Evolutionary conservation across 2,797 vertebrate genomes (phyloP).

Genomic region (Pangasius krempfi): DNA sequence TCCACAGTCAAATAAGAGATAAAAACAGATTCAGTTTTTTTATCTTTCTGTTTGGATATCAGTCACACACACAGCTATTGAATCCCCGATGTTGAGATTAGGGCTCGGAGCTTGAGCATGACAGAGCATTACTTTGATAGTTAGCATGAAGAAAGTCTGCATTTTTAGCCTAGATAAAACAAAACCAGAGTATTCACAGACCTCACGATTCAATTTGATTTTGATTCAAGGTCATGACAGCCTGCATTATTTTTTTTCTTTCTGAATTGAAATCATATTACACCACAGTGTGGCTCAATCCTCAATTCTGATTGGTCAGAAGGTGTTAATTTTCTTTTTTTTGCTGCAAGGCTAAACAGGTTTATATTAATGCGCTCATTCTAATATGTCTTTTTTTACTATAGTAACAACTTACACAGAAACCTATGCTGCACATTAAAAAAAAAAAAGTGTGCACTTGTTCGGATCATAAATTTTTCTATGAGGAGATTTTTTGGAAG

Average conservation of each 20-base stretch:
- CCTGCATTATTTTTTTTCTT: background rate
- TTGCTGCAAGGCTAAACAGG: background rate
- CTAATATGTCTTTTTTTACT: background rate
- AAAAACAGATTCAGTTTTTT: background rate
- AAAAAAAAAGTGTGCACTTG: background rate
- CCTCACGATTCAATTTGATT: background rate
- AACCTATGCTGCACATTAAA: background rate
- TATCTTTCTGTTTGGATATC: slow-evolving; percentile 5
- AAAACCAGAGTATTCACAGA: background rate
- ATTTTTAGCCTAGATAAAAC: background rate
- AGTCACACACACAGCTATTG: background rate
- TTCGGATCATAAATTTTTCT: background rate
- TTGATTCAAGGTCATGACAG: background rate
- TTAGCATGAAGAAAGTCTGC: background rate
- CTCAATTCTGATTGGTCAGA: background rate
- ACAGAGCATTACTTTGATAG: background rate
- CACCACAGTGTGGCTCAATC: background rate
- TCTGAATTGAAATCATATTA: background rate
- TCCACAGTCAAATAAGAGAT: background rate
- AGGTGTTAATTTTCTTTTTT: background rate
- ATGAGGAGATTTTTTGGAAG: background rate
- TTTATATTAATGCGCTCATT: background rate
- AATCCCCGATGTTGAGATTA: background rate
- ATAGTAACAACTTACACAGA: background rate
- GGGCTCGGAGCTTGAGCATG: background rate